These are phyloP conservation scores for Nanorana parkeri DNA, from an alignment of 2,113 vertebrate genomes.

Conservation along the genomic window DNA sequence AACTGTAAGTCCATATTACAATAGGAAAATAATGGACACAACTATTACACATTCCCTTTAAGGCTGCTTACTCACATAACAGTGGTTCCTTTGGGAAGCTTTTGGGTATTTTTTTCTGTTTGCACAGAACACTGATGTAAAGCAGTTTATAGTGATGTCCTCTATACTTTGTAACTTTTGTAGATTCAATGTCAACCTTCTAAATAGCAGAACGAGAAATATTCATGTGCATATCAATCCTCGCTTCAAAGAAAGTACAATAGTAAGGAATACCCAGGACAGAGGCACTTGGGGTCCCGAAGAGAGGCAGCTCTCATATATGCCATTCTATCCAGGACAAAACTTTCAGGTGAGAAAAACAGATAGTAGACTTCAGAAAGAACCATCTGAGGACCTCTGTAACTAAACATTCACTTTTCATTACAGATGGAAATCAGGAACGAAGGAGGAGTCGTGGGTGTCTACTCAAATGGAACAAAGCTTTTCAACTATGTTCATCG, in stretches of 20 bases:
- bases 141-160: too few relatives aligned
- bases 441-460: conserved; percentile 15
- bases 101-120: not conserved
- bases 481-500: conserved; percentile 53
- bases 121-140: not conserved
- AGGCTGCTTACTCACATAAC: too few relatives aligned
- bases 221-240: conserved; percentile 42
- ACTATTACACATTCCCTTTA: too few relatives aligned
- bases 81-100: not conserved
- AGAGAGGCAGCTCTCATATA: conserved; percentile 13
- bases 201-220: conserved; percentile 24
- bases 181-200: conserved; percentile 29
- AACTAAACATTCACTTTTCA: not conserved
- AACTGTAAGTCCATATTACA: too few relatives aligned
- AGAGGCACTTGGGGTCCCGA: conserved; percentile 28
- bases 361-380: not conserved
- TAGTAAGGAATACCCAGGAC: conserved; percentile 30
- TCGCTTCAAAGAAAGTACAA: conserved; percentile 15
- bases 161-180: not conserved
- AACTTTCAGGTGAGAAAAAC: conserved; percentile 24
- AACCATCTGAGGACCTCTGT: not conserved
- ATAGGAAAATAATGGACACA: too few relatives aligned
- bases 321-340: conserved; percentile 36
- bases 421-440: conserved; percentile 58
- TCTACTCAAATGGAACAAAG: conserved; percentile 36